phyloP scores from a whole-genome alignment of 2,888 invertebrate species.

The Volucella zonaria region DNA sequence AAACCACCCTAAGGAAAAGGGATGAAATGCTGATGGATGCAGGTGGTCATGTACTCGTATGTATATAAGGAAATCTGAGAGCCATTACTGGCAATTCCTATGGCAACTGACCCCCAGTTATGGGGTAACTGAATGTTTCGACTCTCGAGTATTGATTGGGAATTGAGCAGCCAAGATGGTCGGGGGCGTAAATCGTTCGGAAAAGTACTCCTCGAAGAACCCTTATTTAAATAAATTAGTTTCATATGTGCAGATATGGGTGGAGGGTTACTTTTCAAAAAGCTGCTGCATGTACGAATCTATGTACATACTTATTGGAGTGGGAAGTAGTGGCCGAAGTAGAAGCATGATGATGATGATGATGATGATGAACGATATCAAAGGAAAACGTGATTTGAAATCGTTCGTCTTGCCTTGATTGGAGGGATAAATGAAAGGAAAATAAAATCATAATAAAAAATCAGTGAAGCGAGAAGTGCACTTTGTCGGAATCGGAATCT shows the following conservation, averaged over 20 bases:
- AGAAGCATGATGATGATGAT: slow-evolving; percentile 18
- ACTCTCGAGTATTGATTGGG: slow-evolving; percentile 36
- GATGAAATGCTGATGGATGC: slow-evolving; percentile 17
- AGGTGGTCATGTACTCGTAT: slow-evolving; percentile 39
- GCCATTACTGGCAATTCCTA: slow-evolving; percentile 40
- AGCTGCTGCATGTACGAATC: slow-evolving; percentile 35
- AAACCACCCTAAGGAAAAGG: neutral
- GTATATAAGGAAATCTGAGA: slow-evolving; percentile 21
- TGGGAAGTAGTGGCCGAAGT: no score
- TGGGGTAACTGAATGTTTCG: slow-evolving; percentile 21
- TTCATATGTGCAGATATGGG: slow-evolving; percentile 40
- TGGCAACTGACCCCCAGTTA: slow-evolving; percentile 29
- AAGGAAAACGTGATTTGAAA: slow-evolving; percentile 64
- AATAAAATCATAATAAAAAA: slow-evolving; percentile 62
- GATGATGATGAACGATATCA: slow-evolving; percentile 50
- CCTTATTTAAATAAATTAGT: slow-evolving; percentile 71
- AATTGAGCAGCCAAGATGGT: slow-evolving; percentile 13
- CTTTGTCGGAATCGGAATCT: slow-evolving; percentile 21
- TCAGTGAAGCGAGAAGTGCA: slow-evolving; percentile 51
- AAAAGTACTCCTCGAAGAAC: slow-evolving; percentile 56
- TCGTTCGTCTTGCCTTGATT: slow-evolving; percentile 48
- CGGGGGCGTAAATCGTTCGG: slow-evolving; percentile 64
- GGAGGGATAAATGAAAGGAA: slow-evolving; percentile 30
- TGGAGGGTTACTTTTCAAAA: slow-evolving; percentile 14
- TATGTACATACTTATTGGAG: neutral